Conservation (phyloP, 2,113 vertebrate species). For the Antechinus stuartii region DNA sequence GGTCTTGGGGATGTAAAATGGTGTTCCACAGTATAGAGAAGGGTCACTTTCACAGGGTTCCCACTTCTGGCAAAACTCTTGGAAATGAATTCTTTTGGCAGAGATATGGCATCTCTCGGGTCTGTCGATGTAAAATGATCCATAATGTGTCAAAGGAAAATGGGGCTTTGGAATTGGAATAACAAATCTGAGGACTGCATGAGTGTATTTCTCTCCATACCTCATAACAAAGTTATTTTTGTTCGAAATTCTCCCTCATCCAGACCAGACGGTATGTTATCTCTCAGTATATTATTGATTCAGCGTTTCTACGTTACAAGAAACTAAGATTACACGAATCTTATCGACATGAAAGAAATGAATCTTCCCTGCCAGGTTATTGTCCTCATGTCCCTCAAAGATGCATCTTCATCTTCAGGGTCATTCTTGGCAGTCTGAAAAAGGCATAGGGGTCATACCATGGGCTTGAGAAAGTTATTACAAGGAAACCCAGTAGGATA, state of each 20-base stretch:
- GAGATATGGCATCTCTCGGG: not conserved
- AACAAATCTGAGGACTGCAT: fast-evolving
- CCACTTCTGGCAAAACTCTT: too few species aligned
- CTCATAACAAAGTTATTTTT: not conserved
- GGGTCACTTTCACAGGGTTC: not conserved
- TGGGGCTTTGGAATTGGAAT: not conserved
- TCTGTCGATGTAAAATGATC: not conserved
- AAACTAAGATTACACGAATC: slow-evolving; percentile 13
- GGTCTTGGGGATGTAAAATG: not conserved
- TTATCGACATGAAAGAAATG: not conserved
- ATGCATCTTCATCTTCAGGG: not conserved
- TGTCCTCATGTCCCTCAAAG: not conserved
- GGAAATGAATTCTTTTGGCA: not conserved
- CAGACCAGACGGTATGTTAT: not conserved
- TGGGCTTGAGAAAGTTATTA: not conserved
- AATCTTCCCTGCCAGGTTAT: not conserved
- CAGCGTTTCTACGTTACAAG: not conserved
- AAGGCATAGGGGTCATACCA: not conserved
- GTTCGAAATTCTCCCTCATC: not conserved
- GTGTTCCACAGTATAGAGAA: fast-evolving
- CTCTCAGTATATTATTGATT: not conserved
- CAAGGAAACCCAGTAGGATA: slow-evolving; percentile 7
- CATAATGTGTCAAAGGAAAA: not conserved
- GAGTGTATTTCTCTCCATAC: not conserved
- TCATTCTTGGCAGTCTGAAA: not conserved